Evolutionary conservation across 2,888 invertebrate species (phyloP), one percentile per base, ranked within the genome.

Genomic region (Cosmia trapezina): DNA sequence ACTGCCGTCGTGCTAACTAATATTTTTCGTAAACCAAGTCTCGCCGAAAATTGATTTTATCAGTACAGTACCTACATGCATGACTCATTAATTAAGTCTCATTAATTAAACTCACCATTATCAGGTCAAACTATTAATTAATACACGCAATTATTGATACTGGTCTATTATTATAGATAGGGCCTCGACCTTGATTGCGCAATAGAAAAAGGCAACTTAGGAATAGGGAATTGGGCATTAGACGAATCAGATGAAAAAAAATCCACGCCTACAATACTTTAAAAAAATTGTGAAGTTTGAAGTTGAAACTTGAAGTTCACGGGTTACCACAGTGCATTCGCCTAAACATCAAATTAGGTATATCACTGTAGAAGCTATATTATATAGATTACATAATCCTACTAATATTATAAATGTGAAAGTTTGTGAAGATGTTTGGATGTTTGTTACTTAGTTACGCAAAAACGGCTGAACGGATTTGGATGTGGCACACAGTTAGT

Each of bases 81-180:
- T n/a, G n/a, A n/a, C n/a, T n/a, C n/a, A n/a, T n/a, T 45, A 47
- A 37, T 49, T 57, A 22, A 47, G 47, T 41, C 47, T 80, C 53
- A 28, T 71, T 75, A 12, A 73, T 53, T 73, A 80, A 53, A 59
- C 11, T 73, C 17, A 33, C 37, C 12, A 11, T 45, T 69, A 79
- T 79, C n/a, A 79, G 62, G 76, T 53, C 73, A 33, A 56, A 79
- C 33, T 54, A 12, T 60, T 60, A 49, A 71, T 60, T 54, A 49
- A 54, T 28, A 74, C 47, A 74, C 47, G 43, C n/a, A 74, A 41
- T 78, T 62, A 73, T 72, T 57, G 22, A 53, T 59, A 73, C 12
- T 59, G 28, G 14, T 6, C 12, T 51, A 51, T 57, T 28, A 51
- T 41, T 45, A 79, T 8, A 37, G 1, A 69, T 22, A 19, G 33